These are phyloP conservation scores for Phyllotis vaccarum DNA, from an alignment of 2,797 vertebrate species.

Conservation along the genomic window DNA sequence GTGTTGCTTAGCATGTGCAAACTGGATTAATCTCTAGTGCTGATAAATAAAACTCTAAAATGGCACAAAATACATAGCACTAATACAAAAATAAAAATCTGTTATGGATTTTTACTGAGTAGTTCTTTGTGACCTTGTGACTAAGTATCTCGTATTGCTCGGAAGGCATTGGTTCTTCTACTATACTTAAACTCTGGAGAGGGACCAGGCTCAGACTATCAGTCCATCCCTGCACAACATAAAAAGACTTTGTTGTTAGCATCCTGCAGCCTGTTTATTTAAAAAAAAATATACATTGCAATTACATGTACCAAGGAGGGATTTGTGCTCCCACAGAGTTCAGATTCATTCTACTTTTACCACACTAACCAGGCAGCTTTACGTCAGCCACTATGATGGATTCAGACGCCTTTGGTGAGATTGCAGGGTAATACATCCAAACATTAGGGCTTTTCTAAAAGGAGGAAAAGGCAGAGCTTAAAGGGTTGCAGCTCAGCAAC, in stretches of 20 bases:
- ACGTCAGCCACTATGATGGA: background rate
- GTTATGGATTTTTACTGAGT: background rate
- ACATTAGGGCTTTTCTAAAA: constrained; percentile 5
- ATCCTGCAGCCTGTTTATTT: background rate
- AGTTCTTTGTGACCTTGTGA: background rate
- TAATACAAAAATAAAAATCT: constrained; percentile 11
- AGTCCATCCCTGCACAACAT: background rate
- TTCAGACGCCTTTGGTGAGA: background rate
- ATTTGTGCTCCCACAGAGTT: background rate
- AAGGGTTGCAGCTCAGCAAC: background rate
- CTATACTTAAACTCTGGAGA: constrained; percentile 1
- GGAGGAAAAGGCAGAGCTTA: constrained; percentile 12
- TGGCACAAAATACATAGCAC: background rate
- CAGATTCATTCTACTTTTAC: constrained; percentile 36
- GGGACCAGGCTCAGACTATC: background rate
- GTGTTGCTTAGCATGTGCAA: background rate
- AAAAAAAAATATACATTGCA: background rate
- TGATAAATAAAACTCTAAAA: background rate
- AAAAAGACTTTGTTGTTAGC: background rate
- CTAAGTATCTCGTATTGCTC: background rate
- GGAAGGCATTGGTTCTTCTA: background rate
- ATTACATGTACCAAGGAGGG: background rate
- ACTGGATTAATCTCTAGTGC: background rate
- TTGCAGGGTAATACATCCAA: background rate
- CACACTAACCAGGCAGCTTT: background rate